phyloP scores from a whole-genome alignment of 2,888 invertebrate species.

The Aspidiotus rigidus region DNA sequence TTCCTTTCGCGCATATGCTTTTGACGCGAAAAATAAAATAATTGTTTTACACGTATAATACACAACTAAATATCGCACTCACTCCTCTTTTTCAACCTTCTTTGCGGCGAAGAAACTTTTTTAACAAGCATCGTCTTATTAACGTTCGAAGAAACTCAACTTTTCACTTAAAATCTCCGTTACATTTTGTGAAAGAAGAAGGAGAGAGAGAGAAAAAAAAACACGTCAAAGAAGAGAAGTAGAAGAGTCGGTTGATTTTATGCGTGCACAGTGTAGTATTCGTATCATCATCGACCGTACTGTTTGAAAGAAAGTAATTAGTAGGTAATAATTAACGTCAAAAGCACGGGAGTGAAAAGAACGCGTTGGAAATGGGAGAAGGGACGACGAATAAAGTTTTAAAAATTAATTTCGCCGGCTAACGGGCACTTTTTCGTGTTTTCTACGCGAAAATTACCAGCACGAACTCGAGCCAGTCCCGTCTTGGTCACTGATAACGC shows the following conservation, averaged over 20 bases:
- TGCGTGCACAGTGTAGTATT: conserved; percentile 8
- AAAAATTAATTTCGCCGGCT: conserved; percentile 31
- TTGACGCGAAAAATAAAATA: too few species aligned
- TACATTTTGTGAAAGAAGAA: too few species aligned
- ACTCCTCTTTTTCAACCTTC: too few species aligned
- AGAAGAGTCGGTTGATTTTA: conserved; percentile 3
- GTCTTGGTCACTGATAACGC: neutral
- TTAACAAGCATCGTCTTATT: neutral
- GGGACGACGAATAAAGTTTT: conserved; percentile 21
- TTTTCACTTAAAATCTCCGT: neutral
- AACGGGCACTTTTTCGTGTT: conserved; percentile 30
- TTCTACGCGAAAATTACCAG: conserved; percentile 27
- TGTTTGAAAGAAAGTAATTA: conserved; percentile 25
- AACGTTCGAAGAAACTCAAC: neutral
- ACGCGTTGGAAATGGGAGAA: neutral
- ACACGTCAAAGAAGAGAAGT: conserved; percentile 8
- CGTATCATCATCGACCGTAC: too few species aligned
- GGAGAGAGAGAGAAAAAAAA: neutral
- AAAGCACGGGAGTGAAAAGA: conserved; percentile 7
- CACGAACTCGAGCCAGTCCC: neutral
- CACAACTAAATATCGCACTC: too few species aligned
- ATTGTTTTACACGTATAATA: too few species aligned
- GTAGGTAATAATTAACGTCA: conserved; percentile 32
- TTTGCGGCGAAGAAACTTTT: neutral
- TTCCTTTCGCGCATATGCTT: too few species aligned